A percentile compares a stretch with the other conserved stretches of the same genome.
phyloP scores from a whole-genome alignment of 2,113 vertebrate species.

The Aspiorhynchus laticeps region DNA sequence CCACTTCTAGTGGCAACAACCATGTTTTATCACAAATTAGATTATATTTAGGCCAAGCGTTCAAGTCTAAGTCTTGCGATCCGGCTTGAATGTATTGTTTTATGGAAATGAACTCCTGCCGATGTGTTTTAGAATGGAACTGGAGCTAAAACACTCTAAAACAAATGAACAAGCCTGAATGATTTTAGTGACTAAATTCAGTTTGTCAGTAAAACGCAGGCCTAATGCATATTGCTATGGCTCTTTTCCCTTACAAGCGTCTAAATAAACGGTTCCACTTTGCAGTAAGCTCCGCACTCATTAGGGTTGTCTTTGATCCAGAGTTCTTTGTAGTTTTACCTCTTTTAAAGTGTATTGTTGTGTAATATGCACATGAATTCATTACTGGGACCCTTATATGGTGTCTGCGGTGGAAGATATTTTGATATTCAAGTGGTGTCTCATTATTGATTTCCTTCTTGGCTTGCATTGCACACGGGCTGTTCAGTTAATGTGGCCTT shows the following conservation, averaged over 20 bases:
- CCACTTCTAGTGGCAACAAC: background rate
- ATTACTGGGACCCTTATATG: conserved; percentile 13
- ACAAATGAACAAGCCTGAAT: conserved; percentile 2
- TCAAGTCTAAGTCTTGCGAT: background rate
- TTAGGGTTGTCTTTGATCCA: conserved; percentile 58
- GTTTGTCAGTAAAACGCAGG: background rate
- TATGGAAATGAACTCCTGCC: background rate
- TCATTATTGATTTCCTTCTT: conserved; percentile 43
- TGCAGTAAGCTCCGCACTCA: conserved; percentile 57
- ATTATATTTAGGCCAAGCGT: background rate
- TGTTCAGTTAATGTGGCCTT: conserved; percentile 48
- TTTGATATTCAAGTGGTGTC: conserved; percentile 35
- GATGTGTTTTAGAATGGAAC: background rate
- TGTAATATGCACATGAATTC: conserved; percentile 16
- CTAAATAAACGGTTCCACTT: conserved; percentile 61
- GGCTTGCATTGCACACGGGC: conserved; percentile 15
- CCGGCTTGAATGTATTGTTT: background rate
- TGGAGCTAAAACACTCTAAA: background rate
- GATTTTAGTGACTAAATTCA: background rate
- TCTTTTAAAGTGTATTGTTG: conserved; percentile 17
- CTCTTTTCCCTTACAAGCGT: conserved; percentile 44
- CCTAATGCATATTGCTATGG: background rate
- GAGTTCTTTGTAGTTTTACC: conserved; percentile 49
- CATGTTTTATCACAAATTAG: background rate
- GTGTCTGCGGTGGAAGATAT: background rate